Evolutionary conservation across 2,888 invertebrate species (phyloP).

Genomic region (Diogma glabrata): DNA sequence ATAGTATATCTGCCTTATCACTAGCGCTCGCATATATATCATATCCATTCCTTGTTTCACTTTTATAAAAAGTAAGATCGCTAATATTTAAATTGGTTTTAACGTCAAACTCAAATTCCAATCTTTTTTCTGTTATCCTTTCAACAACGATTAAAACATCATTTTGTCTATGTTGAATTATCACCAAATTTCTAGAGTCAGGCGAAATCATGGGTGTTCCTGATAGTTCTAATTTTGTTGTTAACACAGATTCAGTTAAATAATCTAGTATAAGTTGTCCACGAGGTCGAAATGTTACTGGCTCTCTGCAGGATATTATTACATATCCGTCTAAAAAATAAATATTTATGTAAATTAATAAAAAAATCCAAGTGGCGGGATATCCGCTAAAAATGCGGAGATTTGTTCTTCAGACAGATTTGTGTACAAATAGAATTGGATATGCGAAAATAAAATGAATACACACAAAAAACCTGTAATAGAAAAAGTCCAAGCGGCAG

Average conservation of each 20-base stretch:
- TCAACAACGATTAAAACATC: conserved; percentile 50
- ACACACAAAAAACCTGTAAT: too few relatives aligned
- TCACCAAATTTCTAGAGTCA: conserved; percentile 56
- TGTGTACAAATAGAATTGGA: too few relatives aligned
- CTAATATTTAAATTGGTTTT: conserved; percentile 62
- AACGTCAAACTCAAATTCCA: conserved; percentile 59
- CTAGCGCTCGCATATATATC: conserved; percentile 60
- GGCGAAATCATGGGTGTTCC: conserved; percentile 58
- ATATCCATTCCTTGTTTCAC: conserved; percentile 57
- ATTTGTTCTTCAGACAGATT: too few relatives aligned
- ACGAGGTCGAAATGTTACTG: conserved; percentile 47
- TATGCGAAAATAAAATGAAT: too few relatives aligned
- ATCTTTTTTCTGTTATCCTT: conserved; percentile 50
- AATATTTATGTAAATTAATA: too few relatives aligned
- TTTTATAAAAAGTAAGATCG: conserved; percentile 60
- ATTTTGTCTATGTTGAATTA: conserved; percentile 45
- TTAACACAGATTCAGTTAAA: conserved; percentile 56
- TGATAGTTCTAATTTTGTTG: conserved; percentile 47
- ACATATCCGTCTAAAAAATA: conserved; percentile 51
- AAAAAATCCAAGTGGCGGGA: background rate
- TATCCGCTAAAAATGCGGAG: too few relatives aligned
- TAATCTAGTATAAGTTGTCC: conserved; percentile 60
- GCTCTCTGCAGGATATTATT: conserved; percentile 57
- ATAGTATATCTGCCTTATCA: conserved; percentile 59
- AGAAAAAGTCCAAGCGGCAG: too few relatives aligned